phyloP scores from a whole-genome alignment of 2,888 invertebrate species.

The Mycalesis mineus region DNA sequence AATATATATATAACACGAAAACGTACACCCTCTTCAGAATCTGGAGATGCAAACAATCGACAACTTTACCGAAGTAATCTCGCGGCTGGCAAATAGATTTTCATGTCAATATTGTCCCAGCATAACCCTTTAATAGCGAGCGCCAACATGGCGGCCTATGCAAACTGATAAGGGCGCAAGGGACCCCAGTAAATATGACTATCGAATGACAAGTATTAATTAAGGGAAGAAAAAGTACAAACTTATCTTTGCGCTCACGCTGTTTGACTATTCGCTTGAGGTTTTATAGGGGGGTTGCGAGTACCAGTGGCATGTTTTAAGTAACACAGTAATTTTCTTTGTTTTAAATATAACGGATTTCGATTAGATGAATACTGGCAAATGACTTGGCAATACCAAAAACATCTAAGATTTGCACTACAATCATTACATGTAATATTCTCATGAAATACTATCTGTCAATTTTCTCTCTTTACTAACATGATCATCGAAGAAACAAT shows the following conservation, averaged over 20 bases:
- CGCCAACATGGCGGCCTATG: slow-evolving; percentile 37
- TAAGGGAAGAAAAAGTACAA: slow-evolving; percentile 35
- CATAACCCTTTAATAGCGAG: slow-evolving; percentile 36
- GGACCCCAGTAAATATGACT: slow-evolving; percentile 52
- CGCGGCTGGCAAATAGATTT: slow-evolving; percentile 36
- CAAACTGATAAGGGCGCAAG: slow-evolving; percentile 36
- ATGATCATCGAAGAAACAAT: no score
- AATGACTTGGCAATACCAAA: no score
- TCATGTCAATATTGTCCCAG: slow-evolving; percentile 33
- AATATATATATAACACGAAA: slow-evolving; percentile 3
- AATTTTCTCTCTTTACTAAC: no score
- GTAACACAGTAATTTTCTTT: no score
- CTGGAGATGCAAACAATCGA: slow-evolving; percentile 13
- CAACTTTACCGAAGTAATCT: slow-evolving; percentile 30
- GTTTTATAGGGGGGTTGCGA: background rate
- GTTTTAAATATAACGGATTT: no score
- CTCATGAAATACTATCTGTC: no score
- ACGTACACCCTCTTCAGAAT: slow-evolving; percentile 10
- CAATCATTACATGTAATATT: no score
- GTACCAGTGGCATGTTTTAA: no score
- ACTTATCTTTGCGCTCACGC: slow-evolving; percentile 21
- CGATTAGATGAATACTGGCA: no score
- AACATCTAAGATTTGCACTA: no score
- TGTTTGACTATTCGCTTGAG: background rate
- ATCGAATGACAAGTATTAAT: slow-evolving; percentile 62